Conservation (phyloP, 2,797 vertebrate genomes). For the Balearica regulorum region DNA sequence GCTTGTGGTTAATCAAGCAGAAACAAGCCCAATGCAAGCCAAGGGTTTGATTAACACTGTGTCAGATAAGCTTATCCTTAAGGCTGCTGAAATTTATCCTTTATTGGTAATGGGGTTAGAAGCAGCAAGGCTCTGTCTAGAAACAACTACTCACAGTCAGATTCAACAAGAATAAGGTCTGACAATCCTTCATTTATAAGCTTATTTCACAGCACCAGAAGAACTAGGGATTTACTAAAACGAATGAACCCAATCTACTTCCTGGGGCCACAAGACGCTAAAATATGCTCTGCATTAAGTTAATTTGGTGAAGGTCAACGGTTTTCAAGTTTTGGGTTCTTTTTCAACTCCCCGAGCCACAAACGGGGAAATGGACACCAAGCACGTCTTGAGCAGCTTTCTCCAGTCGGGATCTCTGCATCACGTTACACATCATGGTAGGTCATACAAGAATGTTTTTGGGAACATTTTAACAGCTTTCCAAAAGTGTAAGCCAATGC, state of each 20-base stretch:
- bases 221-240: background rate
- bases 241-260: background rate
- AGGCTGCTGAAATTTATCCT: background rate
- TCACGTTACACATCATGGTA: rapidly evolving
- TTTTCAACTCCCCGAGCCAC: background rate
- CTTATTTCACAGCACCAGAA: background rate
- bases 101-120: background rate
- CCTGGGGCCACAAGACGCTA: background rate
- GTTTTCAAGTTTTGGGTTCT: background rate
- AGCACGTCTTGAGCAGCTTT: background rate
- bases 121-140: background rate
- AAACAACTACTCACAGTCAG: background rate
- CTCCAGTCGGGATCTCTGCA: background rate
- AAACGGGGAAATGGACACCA: background rate
- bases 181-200: background rate
- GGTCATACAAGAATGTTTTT: background rate
- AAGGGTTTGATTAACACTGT: background rate
- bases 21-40: background rate
- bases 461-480: background rate
- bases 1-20: background rate
- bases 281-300: background rate
- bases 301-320: background rate
- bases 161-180: background rate
- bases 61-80: background rate
- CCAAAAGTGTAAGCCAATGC: background rate